Base-by-base conservation (phyloP, 2,797 vertebrate species). In the Falco columbarius region DNA sequence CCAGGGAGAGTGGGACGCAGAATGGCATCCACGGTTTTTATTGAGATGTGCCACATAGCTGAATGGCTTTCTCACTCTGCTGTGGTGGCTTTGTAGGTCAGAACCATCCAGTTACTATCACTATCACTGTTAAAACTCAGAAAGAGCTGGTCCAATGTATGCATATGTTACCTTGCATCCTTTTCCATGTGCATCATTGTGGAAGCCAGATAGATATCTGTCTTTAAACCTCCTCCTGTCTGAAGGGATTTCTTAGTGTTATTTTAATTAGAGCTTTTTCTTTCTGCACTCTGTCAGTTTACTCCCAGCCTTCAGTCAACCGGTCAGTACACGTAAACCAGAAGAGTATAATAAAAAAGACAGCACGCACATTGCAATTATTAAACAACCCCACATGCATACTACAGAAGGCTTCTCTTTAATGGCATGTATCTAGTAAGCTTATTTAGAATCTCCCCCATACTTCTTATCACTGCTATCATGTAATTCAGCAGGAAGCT, bases 301-400 rank as follows among this genome's bases (percentile, higher is more conserved):
- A 82, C 59, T 32, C 38, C 38, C 24, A 10, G 86, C 34, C 63
- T 63, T 40, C 30, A 73, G 75, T 86, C 83, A 46, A 61, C 65
- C 79, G 74, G 72, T 46, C 76, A 93, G 83, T 91, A 68, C 42
- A 86, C 59, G 59, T 72, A 83, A 89, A 80, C 65, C 84, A 90
- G 32, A 73, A 54, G n/a, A 66, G 22, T 66, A 14, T 10, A 63
- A 58, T 56, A 79, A 51, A 46, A 38, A 94, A 52, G 52, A 61
- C 42, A 79, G 20, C 29, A 58, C 29, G 71, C 13, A 29, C 16
- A 51, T 19, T 34, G 38, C 13, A 40, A 40, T 92, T 88, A 75
- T 91, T 71, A 58, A 73, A 72, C 22, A 56, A 71, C 32, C 13
- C 40, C 10, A 15, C 34, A 40, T 63, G 14, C 46, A 59, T 8